Evolutionary conservation across 2,888 invertebrate species (phyloP).

Genomic region (Coronaproctus castanopsis): DNA sequence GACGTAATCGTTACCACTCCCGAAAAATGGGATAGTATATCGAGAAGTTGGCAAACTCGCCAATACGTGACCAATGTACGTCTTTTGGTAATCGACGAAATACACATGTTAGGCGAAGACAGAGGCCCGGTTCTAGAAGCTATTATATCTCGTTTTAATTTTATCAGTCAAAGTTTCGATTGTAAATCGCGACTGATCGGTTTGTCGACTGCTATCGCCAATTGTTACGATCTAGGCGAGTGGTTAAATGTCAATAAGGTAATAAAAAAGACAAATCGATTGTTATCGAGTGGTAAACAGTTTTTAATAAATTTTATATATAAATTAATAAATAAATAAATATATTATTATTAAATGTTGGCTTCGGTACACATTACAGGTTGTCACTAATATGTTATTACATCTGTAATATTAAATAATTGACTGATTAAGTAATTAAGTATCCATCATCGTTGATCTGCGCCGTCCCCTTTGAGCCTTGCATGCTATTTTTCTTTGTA

Average conservation of each 20-base stretch:
- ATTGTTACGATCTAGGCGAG: slow-evolving; percentile 86
- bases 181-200: slow-evolving; percentile 73
- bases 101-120: slow-evolving; percentile 84
- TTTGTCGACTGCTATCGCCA: slow-evolving; percentile 90
- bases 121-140: slow-evolving; percentile 84
- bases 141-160: slow-evolving; percentile 92
- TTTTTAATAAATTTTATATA: not conserved
- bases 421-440: too few species aligned
- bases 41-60: slow-evolving; percentile 92
- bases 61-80: slow-evolving; percentile 81
- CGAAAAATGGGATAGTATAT: slow-evolving; percentile 99
- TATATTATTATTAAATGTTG: too few species aligned
- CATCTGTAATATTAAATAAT: too few species aligned
- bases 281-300: not conserved
- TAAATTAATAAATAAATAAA: too few species aligned
- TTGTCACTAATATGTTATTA: too few species aligned
- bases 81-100: slow-evolving; percentile 91
- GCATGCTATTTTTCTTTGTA: too few species aligned
- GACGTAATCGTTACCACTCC: slow-evolving; percentile 96
- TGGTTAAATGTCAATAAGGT: slow-evolving; percentile 69
- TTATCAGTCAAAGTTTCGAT: slow-evolving; percentile 75
- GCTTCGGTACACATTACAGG: too few species aligned
- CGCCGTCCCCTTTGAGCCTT: too few species aligned
- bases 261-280: not conserved
- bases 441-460: too few species aligned